Conservation (phyloP, 1,140 invertebrate species). For the Battus philenor region DNA sequence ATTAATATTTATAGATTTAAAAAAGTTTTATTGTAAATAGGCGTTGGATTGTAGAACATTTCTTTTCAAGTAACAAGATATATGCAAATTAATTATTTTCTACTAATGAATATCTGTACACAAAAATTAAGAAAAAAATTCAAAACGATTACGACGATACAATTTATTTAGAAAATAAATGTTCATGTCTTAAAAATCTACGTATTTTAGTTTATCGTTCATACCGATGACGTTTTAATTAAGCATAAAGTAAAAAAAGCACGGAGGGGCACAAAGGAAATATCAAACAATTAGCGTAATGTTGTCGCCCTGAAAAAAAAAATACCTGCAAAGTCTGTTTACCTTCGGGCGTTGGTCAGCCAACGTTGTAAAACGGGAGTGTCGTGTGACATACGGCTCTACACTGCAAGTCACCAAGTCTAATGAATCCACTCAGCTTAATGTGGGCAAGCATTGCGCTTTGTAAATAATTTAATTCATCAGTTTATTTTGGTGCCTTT, state of each 20-base stretch:
- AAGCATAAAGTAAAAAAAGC: not conserved
- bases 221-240: no score
- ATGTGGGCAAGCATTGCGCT: conserved; percentile 23
- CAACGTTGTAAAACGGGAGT: conserved; percentile 24
- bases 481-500: conserved; percentile 44
- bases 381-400: conserved; percentile 44
- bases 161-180: no score
- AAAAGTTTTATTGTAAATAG: no score
- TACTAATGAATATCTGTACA: no score
- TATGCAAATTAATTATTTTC: no score
- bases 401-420: conserved; percentile 60
- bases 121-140: no score
- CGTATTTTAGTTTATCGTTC: no score
- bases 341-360: conserved; percentile 18
- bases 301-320: conserved; percentile 35
- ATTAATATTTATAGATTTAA: no score
- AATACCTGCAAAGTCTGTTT: conserved; percentile 32
- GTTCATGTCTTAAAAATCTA: no score
- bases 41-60: no score
- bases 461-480: conserved; percentile 44
- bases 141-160: no score
- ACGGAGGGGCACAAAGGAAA: not conserved
- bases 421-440: conserved; percentile 58
- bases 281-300: conserved; percentile 52
- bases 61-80: no score